Conservation (phyloP, 2,888 invertebrate species). For the Sepiola atlantica region DNA sequence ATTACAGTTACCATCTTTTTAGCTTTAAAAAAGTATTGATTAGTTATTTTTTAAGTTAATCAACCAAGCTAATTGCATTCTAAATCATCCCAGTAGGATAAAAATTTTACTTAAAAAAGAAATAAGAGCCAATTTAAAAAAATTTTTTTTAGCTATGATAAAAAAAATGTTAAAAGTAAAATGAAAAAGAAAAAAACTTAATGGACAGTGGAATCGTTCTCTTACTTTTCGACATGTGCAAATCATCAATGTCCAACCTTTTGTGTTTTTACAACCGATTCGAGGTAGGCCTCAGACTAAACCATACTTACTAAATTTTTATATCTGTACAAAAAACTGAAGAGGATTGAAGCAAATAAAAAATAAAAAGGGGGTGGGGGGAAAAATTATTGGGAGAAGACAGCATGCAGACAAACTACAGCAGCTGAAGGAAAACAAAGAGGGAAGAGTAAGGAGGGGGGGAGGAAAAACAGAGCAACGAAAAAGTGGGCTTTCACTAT, state of each 20-base stretch:
- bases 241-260: slow-evolving; percentile 39
- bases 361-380: background rate
- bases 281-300: slow-evolving; percentile 44
- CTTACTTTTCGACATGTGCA: background rate
- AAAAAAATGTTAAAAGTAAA: background rate
- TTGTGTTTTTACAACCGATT: background rate
- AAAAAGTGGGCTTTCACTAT: background rate
- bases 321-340: slow-evolving; percentile 14
- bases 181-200: background rate
- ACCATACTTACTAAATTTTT: slow-evolving; percentile 15
- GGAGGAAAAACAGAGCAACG: background rate
- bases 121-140: background rate
- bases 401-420: background rate
- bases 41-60: background rate
- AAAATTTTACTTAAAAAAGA: background rate
- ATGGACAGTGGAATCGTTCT: background rate
- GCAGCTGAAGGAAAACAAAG: background rate
- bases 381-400: background rate
- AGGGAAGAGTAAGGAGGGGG: background rate
- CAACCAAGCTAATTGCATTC: background rate
- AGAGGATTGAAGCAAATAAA: slow-evolving; percentile 22
- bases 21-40: background rate
- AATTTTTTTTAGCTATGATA: background rate
- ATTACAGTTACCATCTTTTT: background rate
- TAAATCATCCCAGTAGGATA: background rate